Evolutionary conservation across 1,140 invertebrate genomes (phyloP).

Genomic region (Liolophura sinensis): DNA sequence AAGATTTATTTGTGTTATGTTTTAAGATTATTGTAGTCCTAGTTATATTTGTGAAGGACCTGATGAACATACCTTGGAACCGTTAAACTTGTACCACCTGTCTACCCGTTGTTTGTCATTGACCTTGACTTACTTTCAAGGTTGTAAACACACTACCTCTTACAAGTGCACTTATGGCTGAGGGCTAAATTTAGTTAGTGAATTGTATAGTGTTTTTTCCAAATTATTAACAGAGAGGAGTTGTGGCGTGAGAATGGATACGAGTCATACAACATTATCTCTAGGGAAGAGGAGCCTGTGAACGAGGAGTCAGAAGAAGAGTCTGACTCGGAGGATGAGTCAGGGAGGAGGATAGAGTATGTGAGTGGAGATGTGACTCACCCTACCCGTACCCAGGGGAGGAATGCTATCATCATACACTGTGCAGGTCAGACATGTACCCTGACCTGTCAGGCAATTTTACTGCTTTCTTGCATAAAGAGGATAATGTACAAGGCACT

Average conservation of each 20-base stretch:
- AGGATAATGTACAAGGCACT: no score
- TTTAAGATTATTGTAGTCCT: no score
- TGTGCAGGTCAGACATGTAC: conserved; percentile 43
- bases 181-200: neutral
- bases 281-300: conserved; percentile 19
- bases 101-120: no score
- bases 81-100: no score
- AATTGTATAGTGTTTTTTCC: neutral
- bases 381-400: conserved; percentile 31
- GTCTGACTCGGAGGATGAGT: conserved; percentile 23
- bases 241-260: conserved; percentile 51
- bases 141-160: neutral
- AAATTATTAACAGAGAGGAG: conserved; percentile 35
- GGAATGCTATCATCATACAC: conserved; percentile 46
- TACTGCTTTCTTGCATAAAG: no score
- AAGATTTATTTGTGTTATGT: no score
- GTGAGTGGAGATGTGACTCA: conserved; percentile 56
- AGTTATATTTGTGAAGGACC: no score
- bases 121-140: no score
- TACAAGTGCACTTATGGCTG: neutral
- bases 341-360: conserved; percentile 38
- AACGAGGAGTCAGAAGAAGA: conserved; percentile 15
- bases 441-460: neutral
- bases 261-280: conserved; percentile 35
- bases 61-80: no score